Conservation (phyloP, 1,140 invertebrate genomes). For the Anadara kagoshimensis region DNA sequence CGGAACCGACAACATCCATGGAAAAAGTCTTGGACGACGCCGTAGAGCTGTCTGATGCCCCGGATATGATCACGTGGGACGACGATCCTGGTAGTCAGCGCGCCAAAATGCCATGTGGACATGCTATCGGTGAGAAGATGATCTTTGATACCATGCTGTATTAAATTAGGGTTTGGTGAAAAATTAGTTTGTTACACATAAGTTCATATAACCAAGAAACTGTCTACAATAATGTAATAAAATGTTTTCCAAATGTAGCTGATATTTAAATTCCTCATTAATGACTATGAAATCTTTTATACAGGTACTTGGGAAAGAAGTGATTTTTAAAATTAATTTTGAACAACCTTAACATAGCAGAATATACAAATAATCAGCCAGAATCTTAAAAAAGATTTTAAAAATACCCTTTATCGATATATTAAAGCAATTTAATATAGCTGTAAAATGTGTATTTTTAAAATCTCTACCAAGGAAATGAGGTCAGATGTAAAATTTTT, state of each 20-base stretch:
- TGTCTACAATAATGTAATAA: neutral
- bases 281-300: too few relatives aligned
- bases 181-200: neutral
- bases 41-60: constrained; percentile 42
- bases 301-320: too few relatives aligned
- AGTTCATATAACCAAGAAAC: neutral
- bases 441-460: too few relatives aligned
- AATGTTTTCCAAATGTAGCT: neutral
- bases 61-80: constrained; percentile 50
- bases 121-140: constrained; percentile 38
- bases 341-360: too few relatives aligned
- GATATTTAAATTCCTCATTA: neutral
- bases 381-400: too few relatives aligned
- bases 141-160: neutral
- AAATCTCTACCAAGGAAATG: too few relatives aligned
- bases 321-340: too few relatives aligned
- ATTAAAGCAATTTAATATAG: too few relatives aligned
- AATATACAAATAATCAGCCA: too few relatives aligned
- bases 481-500: too few relatives aligned
- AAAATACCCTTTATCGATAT: too few relatives aligned
- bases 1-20: neutral
- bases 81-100: constrained; percentile 33
- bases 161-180: neutral
- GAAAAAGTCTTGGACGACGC: constrained; percentile 38
- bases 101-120: constrained; percentile 51